Evolutionary conservation across 30 jellyfish, hydroid and myxozoan genomes (phyloP), one percentile per base, ranked within the genome.

Genomic region (Turritopsis rubra): DNA sequence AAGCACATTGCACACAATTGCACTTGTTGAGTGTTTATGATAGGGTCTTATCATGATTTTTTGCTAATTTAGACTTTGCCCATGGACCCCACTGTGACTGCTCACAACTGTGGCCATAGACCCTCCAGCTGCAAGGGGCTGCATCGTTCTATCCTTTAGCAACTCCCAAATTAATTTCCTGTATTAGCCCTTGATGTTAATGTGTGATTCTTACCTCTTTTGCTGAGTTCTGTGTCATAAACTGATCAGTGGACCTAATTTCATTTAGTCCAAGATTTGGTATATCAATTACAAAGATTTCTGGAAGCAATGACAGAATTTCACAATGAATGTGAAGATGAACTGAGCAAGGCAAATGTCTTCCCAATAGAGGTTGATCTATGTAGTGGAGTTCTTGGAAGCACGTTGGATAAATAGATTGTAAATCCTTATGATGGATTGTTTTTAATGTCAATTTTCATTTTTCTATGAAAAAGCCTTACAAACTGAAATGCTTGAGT

Each of bases 361-460:
- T 93, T 93, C 73, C 99, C 99, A 29, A 93, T 93, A 65, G 99
- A 93, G 83, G 99, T 93, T 52, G 99, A 93, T 79, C 75, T 93
- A 52, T 84, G 99, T 72, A 80, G 96, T 21, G 99, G 96, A 5
- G 75, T 91, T 1, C 82, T 93, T 21, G 96, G 84, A 18, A 29
- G 82, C 1, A 77, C 85, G 19, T 77, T 77, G 66, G 85, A 77
- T 29, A 77, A 77, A 20, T 77, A 29, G 71, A 77, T 9, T 23
- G 8, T n/a, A 52, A 79, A 4, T 1, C 7, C n/a, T 74, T 21
- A 74, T 21, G 4, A 74, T 4, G 5, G 13, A 41, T 41, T 41
- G 5, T 41, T 41, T 41, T 41, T 3, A 41, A 41, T 41, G 60
- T 41, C 60, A 3, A 5, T 13, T 41, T 5, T 5, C 60, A 41